Base-by-base conservation (phyloP, 2,888 invertebrate species). In the Smittia sp. region DNA sequence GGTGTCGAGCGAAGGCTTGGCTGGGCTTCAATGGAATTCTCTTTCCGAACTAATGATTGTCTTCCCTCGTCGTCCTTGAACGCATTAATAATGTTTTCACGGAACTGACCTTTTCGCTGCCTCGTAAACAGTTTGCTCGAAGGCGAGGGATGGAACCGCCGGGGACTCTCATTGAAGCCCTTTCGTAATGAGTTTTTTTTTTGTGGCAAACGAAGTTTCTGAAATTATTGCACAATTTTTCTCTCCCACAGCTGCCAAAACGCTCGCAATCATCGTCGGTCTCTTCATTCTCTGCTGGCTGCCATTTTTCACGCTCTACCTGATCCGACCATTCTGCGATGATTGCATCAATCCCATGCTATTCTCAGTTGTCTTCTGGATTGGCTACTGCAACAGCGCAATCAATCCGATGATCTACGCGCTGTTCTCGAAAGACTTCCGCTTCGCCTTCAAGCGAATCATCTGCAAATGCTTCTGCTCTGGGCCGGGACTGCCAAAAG, bases 251-350 rank as follows among this genome's bases (percentile, higher is more conserved):
- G 97, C 97, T 0, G 96, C 97, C 1, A 97, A 97, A 82, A 97
- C 97, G 0, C 85, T 98, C 72, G 97, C 95, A 75, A 96, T 98
- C 76, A 98, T 98, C 76, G 97, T 98, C 1, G 98, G 98, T 0
- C 93, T 96, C 63, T 98, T 98, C 84, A 95, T 97, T 74, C 88
- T 93, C 79, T 98, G 98, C 82, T 98, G 98, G 98, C 86, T 96
- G 74, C 97, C 97, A 0, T 98, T 98, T 85, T 96, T 98, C 85
- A 94, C 95, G 63, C 93, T 96, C 84, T 97, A 97, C 82, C 87
- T 96, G 66, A 88, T 96, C 74, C 86, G 94, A 11, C 96, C 95
- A 0, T 96, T 94, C 81, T 94, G 93, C 80, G 89, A 88, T 58
- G 87, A 90, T 75, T 95, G 95, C 81, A 93, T 96, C 46, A 89